These are phyloP conservation scores for Polypedilum pembai DNA, from an alignment of 1,140 invertebrate species.

Conservation along the genomic window DNA sequence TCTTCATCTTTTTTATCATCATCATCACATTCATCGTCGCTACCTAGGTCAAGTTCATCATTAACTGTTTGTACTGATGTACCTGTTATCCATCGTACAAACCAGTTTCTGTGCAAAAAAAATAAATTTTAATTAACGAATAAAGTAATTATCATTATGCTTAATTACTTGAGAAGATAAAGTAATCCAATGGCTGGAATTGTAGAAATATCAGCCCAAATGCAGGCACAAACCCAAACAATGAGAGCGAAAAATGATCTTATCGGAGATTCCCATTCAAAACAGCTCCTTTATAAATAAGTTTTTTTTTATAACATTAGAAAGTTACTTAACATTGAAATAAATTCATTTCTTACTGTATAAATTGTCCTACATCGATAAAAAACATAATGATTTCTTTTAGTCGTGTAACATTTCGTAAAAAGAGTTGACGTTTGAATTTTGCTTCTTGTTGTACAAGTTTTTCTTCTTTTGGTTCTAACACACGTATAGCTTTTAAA, in stretches of 20 bases:
- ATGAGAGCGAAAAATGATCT: slow-evolving; percentile 80
- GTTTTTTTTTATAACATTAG: background rate
- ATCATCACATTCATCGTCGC: slow-evolving; percentile 57
- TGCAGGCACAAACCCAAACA: slow-evolving; percentile 56
- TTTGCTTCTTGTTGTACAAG: slow-evolving; percentile 90
- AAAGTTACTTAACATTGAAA: background rate
- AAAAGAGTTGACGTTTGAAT: slow-evolving; percentile 90
- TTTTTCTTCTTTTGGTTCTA: slow-evolving; percentile 94
- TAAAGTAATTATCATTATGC: background rate
- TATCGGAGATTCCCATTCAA: slow-evolving; percentile 93
- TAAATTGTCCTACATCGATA: slow-evolving; percentile 81
- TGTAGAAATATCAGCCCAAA: slow-evolving; percentile 64
- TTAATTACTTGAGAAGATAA: slow-evolving; percentile 62
- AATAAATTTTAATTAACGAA: background rate
- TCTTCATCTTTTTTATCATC: slow-evolving; percentile 82
- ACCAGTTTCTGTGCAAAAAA: slow-evolving; percentile 46
- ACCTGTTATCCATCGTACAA: slow-evolving; percentile 51
- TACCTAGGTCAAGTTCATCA: slow-evolving; percentile 63
- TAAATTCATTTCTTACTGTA: slow-evolving; percentile 63
- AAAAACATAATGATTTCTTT: slow-evolving; percentile 84
- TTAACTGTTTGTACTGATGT: slow-evolving; percentile 53
- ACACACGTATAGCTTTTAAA: slow-evolving; percentile 62
- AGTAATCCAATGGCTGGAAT: slow-evolving; percentile 66
- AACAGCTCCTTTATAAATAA: slow-evolving; percentile 69
- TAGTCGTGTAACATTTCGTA: slow-evolving; percentile 87